phyloP scores from a whole-genome alignment of 2,797 vertebrate genomes.

The Danionella dracula region DNA sequence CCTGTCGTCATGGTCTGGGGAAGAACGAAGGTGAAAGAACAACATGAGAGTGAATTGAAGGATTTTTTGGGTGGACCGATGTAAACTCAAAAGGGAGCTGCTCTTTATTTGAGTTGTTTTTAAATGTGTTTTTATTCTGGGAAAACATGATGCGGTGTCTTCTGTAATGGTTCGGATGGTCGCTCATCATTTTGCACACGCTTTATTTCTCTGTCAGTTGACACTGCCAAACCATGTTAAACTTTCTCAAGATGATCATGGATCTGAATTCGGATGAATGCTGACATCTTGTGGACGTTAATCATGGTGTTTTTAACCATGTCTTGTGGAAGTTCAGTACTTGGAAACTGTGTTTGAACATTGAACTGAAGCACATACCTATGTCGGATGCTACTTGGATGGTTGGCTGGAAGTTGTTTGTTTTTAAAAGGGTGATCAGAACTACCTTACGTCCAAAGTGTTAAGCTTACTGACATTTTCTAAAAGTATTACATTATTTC shows the following conservation, averaged over 20 bases:
- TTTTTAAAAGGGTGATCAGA: constrained; percentile 50
- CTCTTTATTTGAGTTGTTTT: constrained; percentile 24
- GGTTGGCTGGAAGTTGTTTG: neutral
- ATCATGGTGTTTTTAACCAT: neutral
- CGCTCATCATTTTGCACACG: constrained; percentile 20
- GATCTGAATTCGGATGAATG: constrained; percentile 37
- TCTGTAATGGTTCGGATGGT: constrained; percentile 16
- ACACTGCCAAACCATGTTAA: constrained; percentile 63
- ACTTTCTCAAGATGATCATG: constrained; percentile 40
- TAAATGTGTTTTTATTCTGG: constrained; percentile 44
- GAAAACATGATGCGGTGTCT: constrained; percentile 18
- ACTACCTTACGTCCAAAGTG: constrained; percentile 54
- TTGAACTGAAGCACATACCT: constrained; percentile 28
- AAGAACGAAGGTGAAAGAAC: too few species aligned
- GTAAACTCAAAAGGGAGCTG: constrained; percentile 28
- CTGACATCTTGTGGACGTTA: constrained; percentile 13
- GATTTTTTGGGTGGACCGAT: neutral
- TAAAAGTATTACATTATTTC: constrained; percentile 71
- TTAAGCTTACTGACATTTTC: constrained; percentile 63
- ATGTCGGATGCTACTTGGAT: neutral
- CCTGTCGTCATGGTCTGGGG: too few species aligned
- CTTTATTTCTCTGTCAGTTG: constrained; percentile 41
- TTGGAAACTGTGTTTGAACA: constrained; percentile 13
- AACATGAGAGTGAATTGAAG: neutral
- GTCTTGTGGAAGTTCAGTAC: too few species aligned